Conservation (phyloP, 2,113 vertebrate genomes). For the Hemichromis elongatus region DNA sequence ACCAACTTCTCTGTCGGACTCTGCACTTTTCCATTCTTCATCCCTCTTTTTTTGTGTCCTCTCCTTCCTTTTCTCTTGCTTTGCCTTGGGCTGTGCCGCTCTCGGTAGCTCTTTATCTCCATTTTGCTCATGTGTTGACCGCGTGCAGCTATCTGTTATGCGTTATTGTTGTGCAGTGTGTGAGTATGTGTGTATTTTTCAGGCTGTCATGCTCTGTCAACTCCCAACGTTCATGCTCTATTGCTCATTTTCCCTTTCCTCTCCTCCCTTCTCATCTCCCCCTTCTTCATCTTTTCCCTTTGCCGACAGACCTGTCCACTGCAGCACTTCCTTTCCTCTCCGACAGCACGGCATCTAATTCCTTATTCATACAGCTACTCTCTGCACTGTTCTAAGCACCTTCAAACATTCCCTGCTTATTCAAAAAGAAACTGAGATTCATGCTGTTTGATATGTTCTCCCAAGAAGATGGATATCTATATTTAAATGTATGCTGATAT, state of each 20-base stretch:
- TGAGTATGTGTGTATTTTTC: not conserved
- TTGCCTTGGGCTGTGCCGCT: not conserved
- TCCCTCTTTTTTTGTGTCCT: not conserved
- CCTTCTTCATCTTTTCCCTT: slow-evolving; percentile 5
- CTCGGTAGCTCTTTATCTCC: slow-evolving; percentile 30
- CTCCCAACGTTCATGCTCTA: slow-evolving; percentile 40
- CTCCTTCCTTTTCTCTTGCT: not conserved
- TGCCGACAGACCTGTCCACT: slow-evolving; percentile 44
- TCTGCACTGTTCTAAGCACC: slow-evolving; percentile 20
- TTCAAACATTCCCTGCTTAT: slow-evolving; percentile 1
- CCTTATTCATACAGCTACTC: slow-evolving; percentile 36
- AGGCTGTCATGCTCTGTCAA: slow-evolving; percentile 34
- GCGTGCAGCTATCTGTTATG: not conserved
- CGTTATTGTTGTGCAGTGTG: not conserved
- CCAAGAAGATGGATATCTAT: not conserved
- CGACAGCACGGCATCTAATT: slow-evolving; percentile 6
- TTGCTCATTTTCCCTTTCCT: slow-evolving; percentile 36
- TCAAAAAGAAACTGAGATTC: slow-evolving; percentile 20
- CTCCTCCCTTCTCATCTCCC: slow-evolving; percentile 18
- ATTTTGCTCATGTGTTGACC: not conserved
- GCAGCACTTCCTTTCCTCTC: slow-evolving; percentile 26
- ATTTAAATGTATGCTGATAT: slow-evolving; percentile 1
- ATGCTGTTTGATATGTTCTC: slow-evolving; percentile 18
- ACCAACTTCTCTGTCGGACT: not conserved
- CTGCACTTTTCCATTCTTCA: not conserved